Base-by-base conservation (phyloP, 2,888 invertebrate genomes). In the Melanotus villosus region DNA sequence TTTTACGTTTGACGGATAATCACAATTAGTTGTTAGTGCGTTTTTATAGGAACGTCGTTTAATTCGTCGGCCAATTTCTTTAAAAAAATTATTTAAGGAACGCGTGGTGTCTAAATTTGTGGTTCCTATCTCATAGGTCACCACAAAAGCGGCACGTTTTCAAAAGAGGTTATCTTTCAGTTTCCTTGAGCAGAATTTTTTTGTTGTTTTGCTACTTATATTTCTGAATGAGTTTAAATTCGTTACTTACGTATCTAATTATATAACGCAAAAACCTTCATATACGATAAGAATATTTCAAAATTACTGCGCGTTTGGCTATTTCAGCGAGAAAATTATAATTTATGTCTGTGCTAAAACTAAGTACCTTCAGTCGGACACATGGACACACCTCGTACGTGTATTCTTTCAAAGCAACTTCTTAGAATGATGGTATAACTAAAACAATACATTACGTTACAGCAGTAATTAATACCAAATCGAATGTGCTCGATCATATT, bases 171-270 rank as follows among this genome's bases (percentile, higher is more conserved):
- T 62, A 62, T 62, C 62, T 50, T 10, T 6, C 14, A 26, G 19
- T 57, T 59, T 59, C 32, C 36, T 62, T 50, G 62, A 23, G 26
- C 16, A 38, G 21, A 16, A 41, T 62, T 62, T 62, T 62, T 62
- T 62, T 10, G 16, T 10, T 62, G 62, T 62, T 62, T 62, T 62
- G 16, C 26, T 18, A 36, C 26, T 12, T n/a, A 36, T 32, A 59
- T 10, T 59, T 47, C 45, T 14, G 47, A 60, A 60, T 47, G n/a
- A n/a, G n/a, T n/a, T n/a, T n/a, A n/a, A n/a, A n/a, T n/a, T n/a
- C n/a, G n/a, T n/a, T n/a, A 30, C 10, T 34, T 2, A 45, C 19
- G 6, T n/a, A 45, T 21, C n/a, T 19, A 19, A n/a, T 41, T 23
- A 47, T 47, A 23, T 23, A 47, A 9, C 23, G 12, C 7, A 19